These are phyloP conservation scores for Peromyscus melanophrys DNA, from an alignment of 2,797 vertebrate genomes.

Conservation along the genomic window DNA sequence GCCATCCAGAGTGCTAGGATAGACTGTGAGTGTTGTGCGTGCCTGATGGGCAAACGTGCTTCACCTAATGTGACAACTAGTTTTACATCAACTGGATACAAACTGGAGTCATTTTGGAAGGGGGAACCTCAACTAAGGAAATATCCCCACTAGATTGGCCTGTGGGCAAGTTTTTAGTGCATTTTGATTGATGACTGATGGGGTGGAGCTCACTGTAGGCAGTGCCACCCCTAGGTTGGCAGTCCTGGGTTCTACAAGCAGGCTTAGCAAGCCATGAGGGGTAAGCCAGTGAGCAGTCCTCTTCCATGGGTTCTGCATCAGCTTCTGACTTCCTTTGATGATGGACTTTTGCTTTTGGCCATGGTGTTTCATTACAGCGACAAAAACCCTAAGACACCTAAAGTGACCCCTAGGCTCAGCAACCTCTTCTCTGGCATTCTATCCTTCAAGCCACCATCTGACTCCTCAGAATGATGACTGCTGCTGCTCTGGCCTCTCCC, in stretches of 20 bases:
- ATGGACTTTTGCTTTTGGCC: neutral
- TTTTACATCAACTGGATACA: neutral
- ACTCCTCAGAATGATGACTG: neutral
- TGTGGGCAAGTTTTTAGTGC: neutral
- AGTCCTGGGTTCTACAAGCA: neutral
- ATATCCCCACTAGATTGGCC: too few relatives aligned
- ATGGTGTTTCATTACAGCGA: too few relatives aligned
- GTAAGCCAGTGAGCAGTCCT: neutral
- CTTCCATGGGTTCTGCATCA: neutral
- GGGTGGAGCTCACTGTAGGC: neutral
- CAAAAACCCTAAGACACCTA: neutral
- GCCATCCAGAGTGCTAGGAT: neutral
- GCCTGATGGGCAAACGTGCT: rapidly evolving
- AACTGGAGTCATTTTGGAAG: neutral
- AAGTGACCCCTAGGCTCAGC: neutral
- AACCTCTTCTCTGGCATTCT: neutral
- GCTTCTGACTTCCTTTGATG: neutral
- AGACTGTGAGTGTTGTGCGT: neutral
- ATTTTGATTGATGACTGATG: neutral
- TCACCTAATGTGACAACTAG: too few relatives aligned
- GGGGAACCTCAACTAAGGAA: neutral
- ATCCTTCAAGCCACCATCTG: neutral
- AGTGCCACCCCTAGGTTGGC: neutral
- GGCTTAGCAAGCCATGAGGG: neutral
- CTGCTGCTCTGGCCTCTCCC: neutral